Base-by-base conservation (phyloP, 1,140 invertebrate species). In the Portunus trituberculatus region DNA sequence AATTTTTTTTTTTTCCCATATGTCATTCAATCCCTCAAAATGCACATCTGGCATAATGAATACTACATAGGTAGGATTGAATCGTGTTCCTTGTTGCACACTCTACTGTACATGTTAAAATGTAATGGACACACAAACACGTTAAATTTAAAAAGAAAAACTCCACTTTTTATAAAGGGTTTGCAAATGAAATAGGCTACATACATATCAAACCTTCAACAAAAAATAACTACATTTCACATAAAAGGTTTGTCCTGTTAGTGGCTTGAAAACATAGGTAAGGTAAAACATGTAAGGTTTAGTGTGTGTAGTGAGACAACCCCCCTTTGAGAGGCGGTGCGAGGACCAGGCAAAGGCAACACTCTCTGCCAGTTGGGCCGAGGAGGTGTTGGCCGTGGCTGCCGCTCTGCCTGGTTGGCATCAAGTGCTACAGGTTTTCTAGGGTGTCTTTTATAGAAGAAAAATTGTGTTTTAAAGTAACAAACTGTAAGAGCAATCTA, bases 341-440 rank as follows among this genome's bases (percentile, higher is more conserved):
- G 32, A 45, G 89, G 52, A 46, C 8, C 32, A n/a, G n/a, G 14
- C n/a, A 8, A 45, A 25, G 93, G 93, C 52, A 94, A 91, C 88
- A 94, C 93, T 46, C 88, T 29, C 39, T 82, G 93, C 93, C 93
- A 94, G 59, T 94, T 94, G 32, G 93, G 93, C n/a, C 93, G 89
- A 16, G 93, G 93, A n/a, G 89, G 93, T 25, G 90, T 32, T 82
- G 87, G 32, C 2, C 14, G 86, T 39, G 86, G 52, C 25, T 90
- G 93, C 20, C 86, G 48, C 32, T 88, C 52, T 20, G 25, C 39
- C 25, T 94, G 59, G 88, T 28, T 39, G 29, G 20, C 16, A n/a
- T 91, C 82, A 76, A 32, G 28, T 20, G 76, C 45, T 29, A 76
- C 16, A 45, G 93, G 93, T 48, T 91, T 39, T 28, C 82, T 25